Percentiles rank a stretch among this genome's conserved stretches.
phyloP scores from a whole-genome alignment of 2,888 invertebrate species.

The Dorcus parallelipipedus region DNA sequence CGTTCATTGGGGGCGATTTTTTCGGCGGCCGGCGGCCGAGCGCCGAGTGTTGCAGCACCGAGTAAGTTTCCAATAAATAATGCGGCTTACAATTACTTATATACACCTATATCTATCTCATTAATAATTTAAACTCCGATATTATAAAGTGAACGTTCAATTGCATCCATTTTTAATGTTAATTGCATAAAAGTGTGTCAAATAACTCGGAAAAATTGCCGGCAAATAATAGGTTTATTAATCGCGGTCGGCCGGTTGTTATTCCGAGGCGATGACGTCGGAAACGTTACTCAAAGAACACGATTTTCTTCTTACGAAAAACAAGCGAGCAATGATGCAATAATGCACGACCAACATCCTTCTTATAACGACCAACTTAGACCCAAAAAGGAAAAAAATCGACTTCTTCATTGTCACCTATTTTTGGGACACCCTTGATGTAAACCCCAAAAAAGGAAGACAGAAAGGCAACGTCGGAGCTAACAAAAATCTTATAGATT shows the following conservation, averaged over 20 bases:
- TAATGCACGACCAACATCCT: too few species aligned
- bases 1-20: neutral
- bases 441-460: too few species aligned
- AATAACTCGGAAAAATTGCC: constrained; percentile 3
- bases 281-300: neutral
- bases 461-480: too few species aligned
- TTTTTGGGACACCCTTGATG: too few species aligned
- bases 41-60: neutral
- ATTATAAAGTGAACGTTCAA: constrained; percentile 12
- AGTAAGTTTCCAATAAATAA: neutral
- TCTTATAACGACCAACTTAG: too few species aligned
- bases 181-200: constrained; percentile 13
- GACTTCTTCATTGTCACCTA: too few species aligned
- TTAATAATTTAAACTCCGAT: constrained; percentile 11
- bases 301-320: too few species aligned
- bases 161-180: constrained; percentile 10
- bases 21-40: neutral
- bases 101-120: constrained; percentile 1
- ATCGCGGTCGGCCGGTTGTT: neutral
- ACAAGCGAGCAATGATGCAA: too few species aligned
- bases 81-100: constrained; percentile 6
- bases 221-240: neutral
- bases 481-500: too few species aligned
- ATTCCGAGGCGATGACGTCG: neutral
- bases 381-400: too few species aligned